Evolutionary conservation across 2,888 invertebrate genomes (phyloP).

Genomic region (Orthosia gothica): DNA sequence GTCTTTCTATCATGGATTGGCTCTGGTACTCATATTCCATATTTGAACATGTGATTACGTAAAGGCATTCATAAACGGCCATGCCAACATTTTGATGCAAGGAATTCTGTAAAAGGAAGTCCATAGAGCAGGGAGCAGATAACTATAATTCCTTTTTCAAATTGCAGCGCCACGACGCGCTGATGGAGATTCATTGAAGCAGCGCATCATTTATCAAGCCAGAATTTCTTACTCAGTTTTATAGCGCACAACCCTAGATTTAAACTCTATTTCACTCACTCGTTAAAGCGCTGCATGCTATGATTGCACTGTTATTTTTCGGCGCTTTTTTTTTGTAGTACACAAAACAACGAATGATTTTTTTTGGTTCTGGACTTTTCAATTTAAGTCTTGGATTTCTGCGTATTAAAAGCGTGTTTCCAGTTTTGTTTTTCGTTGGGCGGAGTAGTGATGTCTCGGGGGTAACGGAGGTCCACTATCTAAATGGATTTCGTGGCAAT

Average conservation of each 20-base stretch:
- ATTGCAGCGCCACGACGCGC: slow-evolving; percentile 81
- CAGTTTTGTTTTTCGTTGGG: slow-evolving; percentile 31
- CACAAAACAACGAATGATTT: slow-evolving; percentile 51
- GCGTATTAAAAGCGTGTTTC: slow-evolving; percentile 38
- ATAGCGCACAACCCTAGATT: slow-evolving; percentile 80
- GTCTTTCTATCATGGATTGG: too few species aligned
- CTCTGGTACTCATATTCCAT: slow-evolving; percentile 4
- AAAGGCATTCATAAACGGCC: slow-evolving; percentile 20
- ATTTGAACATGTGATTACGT: slow-evolving; percentile 22
- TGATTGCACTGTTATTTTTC: slow-evolving; percentile 79
- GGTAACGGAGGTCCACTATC: slow-evolving; percentile 54
- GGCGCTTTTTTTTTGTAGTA: slow-evolving; percentile 73
- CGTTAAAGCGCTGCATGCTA: slow-evolving; percentile 77
- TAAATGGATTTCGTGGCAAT: slow-evolving; percentile 57
- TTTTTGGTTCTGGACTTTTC: slow-evolving; percentile 59
- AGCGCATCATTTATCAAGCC: slow-evolving; percentile 87
- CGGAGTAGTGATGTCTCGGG: slow-evolving; percentile 32
- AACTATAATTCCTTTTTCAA: slow-evolving; percentile 84
- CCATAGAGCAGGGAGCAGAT: slow-evolving; percentile 75
- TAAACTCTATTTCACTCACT: slow-evolving; percentile 80
- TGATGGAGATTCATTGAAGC: slow-evolving; percentile 89
- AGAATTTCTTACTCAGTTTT: slow-evolving; percentile 83
- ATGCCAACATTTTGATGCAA: slow-evolving; percentile 58
- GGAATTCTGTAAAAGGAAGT: slow-evolving; percentile 69
- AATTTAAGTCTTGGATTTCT: slow-evolving; percentile 55